phyloP scores from a whole-genome alignment of 2,888 invertebrate species.

The Gortyna flavago region DNA sequence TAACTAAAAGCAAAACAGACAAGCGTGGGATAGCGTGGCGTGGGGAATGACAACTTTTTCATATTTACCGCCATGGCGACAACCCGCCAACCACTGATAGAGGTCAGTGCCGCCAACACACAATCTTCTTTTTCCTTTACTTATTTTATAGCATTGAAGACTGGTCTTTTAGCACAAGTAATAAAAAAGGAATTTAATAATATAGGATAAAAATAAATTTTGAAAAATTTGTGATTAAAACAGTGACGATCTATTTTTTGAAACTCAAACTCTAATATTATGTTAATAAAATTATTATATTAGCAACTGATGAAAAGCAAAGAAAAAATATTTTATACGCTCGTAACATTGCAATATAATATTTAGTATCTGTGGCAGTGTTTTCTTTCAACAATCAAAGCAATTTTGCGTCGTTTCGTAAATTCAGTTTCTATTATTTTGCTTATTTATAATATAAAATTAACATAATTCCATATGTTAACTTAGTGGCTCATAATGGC shows the following conservation, averaged over 20 bases:
- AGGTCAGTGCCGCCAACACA: too few species aligned
- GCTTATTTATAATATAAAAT: conserved; percentile 30
- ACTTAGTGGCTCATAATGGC: conserved; percentile 74
- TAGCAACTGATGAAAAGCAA: not conserved
- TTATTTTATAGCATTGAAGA: not conserved
- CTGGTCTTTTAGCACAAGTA: not conserved
- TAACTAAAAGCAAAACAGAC: too few species aligned
- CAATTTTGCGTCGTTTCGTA: conserved; percentile 68
- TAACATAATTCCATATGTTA: conserved; percentile 40
- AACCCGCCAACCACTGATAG: too few species aligned
- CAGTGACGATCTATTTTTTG: not conserved
- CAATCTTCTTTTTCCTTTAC: not conserved
- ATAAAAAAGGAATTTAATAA: not conserved
- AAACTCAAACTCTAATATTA: too few species aligned
- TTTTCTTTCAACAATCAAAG: conserved; percentile 65
- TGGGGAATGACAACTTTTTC: not conserved
- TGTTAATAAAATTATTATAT: not conserved
- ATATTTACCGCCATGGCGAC: conserved; percentile 9
- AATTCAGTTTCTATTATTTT: conserved; percentile 67
- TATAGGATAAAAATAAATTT: too few species aligned
- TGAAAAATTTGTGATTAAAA: not conserved
- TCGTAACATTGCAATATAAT: conserved; percentile 20
- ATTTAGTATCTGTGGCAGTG: conserved; percentile 56
- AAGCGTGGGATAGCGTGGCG: too few species aligned
- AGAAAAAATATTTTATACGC: conserved; percentile 4